phyloP scores from a whole-genome alignment of 2,888 invertebrate genomes.

The Chouioia cunea region DNA sequence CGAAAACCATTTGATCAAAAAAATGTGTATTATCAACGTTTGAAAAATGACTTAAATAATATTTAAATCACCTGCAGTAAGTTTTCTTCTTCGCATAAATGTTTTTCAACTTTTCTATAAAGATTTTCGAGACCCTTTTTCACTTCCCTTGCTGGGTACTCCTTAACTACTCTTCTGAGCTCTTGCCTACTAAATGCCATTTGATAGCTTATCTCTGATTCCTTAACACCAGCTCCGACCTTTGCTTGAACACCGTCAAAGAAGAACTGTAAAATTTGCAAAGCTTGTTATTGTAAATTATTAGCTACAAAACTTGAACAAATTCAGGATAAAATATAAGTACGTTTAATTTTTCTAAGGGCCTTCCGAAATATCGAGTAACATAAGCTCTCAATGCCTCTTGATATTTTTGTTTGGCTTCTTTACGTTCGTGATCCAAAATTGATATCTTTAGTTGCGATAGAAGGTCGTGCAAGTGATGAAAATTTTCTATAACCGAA shows the following conservation, averaged over 20 bases:
- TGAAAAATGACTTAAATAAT: conserved; percentile 11
- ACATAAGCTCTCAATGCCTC: conserved; percentile 94
- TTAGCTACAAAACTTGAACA: too few species aligned
- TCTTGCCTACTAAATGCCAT: conserved; percentile 97
- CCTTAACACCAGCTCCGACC: conserved; percentile 94
- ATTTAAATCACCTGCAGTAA: conserved; percentile 76
- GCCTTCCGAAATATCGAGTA: conserved; percentile 93
- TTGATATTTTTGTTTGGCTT: conserved; percentile 89
- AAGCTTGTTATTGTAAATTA: too few species aligned
- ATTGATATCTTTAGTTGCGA: conserved; percentile 91
- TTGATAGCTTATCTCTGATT: conserved; percentile 97
- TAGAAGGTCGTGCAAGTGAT: conserved; percentile 88
- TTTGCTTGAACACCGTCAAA: conserved; percentile 97
- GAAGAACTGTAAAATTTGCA: conserved; percentile 78
- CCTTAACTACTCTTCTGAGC: conserved; percentile 91
- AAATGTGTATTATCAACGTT: neutral
- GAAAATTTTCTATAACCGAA: conserved; percentile 86
- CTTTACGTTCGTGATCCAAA: conserved; percentile 88
- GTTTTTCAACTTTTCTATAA: conserved; percentile 97
- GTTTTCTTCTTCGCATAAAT: conserved; percentile 94
- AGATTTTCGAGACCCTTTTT: conserved; percentile 93
- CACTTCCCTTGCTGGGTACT: conserved; percentile 94
- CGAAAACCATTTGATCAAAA: conserved; percentile 8
- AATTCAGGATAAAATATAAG: conserved; percentile 4
- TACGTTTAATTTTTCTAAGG: conserved; percentile 88